Conservation (phyloP, 2,113 vertebrate genomes). For the Pongo pygmaeus region DNA sequence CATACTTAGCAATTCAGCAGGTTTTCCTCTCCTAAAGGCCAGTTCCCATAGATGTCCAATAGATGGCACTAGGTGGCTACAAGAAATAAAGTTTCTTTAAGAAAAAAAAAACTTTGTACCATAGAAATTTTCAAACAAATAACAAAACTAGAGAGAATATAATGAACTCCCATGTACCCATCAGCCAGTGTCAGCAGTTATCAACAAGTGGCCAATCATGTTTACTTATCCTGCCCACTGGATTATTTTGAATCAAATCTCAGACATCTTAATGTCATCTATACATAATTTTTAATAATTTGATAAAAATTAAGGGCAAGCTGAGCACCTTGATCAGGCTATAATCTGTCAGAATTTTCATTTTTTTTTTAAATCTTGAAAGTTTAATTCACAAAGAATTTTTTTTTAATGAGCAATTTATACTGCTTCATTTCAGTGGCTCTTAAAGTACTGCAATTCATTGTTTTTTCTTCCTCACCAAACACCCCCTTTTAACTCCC, state of each 20-base stretch:
- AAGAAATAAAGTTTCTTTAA: not conserved
- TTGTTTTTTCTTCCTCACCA: not conserved
- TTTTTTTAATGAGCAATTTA: not conserved
- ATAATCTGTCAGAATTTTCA: not conserved
- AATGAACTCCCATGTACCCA: not conserved
- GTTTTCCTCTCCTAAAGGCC: not conserved
- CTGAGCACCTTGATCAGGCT: not conserved
- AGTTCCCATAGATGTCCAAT: not conserved
- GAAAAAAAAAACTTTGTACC: not conserved
- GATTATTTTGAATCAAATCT: not conserved
- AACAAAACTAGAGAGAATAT: not conserved
- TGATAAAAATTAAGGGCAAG: not conserved
- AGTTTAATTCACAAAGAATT: not conserved
- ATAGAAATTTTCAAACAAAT: not conserved
- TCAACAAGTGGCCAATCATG: not conserved
- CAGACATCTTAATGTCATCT: not conserved
- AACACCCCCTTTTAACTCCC: too few species aligned
- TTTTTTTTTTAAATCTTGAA: not conserved
- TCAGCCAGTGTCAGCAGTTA: not conserved
- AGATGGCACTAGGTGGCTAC: conserved; percentile 51
- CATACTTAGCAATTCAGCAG: not conserved
- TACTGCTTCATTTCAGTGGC: not conserved
- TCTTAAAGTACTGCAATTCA: not conserved
- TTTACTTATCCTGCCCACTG: too few species aligned
- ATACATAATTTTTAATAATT: not conserved